These are phyloP conservation scores for Stegastes partitus DNA, from an alignment of 2,113 vertebrate species.

Conservation along the genomic window DNA sequence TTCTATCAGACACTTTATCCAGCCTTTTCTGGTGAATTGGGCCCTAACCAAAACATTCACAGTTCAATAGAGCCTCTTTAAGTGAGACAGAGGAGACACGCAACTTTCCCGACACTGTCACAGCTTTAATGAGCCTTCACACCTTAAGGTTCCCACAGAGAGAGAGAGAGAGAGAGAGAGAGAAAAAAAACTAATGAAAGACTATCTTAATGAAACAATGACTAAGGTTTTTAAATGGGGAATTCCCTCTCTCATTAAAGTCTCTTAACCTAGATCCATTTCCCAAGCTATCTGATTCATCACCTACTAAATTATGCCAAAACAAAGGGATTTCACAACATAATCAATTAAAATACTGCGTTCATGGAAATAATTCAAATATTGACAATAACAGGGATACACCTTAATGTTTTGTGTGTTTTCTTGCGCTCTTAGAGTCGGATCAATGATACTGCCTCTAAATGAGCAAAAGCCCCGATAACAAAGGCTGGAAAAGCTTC, in stretches of 20 bases:
- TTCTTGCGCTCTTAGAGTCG: slow-evolving; percentile 51
- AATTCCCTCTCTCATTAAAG: slow-evolving; percentile 75
- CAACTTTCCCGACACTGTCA: slow-evolving; percentile 44
- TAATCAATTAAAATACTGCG: slow-evolving; percentile 61
- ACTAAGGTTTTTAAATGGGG: slow-evolving; percentile 61
- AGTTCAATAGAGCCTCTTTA: slow-evolving; percentile 53
- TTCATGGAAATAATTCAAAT: slow-evolving; percentile 57
- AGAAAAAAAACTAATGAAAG: slow-evolving; percentile 64
- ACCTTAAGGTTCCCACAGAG: slow-evolving; percentile 42
- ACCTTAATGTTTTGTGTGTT: slow-evolving; percentile 55
- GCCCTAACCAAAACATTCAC: slow-evolving; percentile 66
- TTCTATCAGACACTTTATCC: slow-evolving; percentile 36
- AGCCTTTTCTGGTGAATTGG: slow-evolving; percentile 60
- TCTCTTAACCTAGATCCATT: slow-evolving; percentile 53
- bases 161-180: neutral
- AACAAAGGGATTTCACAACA: slow-evolving; percentile 63
- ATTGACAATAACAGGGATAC: slow-evolving; percentile 69
- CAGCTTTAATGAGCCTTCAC: slow-evolving; percentile 67
- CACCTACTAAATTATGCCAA: slow-evolving; percentile 49
- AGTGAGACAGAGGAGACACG: slow-evolving; percentile 55
- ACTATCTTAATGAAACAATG: slow-evolving; percentile 67
- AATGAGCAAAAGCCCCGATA: slow-evolving; percentile 67
- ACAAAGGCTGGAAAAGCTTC: slow-evolving; percentile 75
- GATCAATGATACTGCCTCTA: slow-evolving; percentile 58
- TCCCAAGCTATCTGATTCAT: slow-evolving; percentile 57